These are phyloP conservation scores for Drosophila arawakana DNA, from an alignment of 1,140 invertebrate species.

Conservation along the genomic window DNA sequence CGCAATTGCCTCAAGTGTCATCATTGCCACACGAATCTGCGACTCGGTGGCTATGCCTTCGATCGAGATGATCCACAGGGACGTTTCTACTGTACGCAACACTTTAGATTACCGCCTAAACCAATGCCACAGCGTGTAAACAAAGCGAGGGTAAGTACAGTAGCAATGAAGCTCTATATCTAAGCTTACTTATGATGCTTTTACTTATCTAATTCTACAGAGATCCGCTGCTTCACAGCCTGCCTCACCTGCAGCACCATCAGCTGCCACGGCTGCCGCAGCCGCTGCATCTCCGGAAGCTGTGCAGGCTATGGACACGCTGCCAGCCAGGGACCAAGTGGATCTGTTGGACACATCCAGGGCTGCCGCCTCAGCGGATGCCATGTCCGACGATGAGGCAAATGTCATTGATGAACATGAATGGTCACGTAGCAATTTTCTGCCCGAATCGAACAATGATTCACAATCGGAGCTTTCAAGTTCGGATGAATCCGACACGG, in stretches of 20 bases:
- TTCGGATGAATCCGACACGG: conserved; percentile 74
- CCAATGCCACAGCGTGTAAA: conserved; percentile 69
- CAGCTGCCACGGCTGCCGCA: neutral
- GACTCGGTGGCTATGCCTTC: conserved; percentile 88
- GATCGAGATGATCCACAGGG: conserved; percentile 90
- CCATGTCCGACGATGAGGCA: conserved; percentile 89
- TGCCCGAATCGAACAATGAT: conserved; percentile 91
- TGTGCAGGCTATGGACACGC: conserved; percentile 59
- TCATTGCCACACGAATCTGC: conserved; percentile 84
- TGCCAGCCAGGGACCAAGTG: conserved; percentile 83
- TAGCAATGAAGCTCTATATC: neutral
- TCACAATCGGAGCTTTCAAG: conserved; percentile 86
- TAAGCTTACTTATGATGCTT: neutral
- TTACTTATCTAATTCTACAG: conserved; percentile 2
- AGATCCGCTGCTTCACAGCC: conserved; percentile 54
- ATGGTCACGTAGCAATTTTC: conserved; percentile 96
- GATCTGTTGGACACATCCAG: conserved; percentile 87
- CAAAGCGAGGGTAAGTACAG: conserved; percentile 60
- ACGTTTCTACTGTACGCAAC: conserved; percentile 93
- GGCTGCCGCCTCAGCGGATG: conserved; percentile 83
- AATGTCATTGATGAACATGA: conserved; percentile 94
- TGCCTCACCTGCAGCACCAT: conserved; percentile 29
- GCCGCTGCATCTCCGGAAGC: neutral
- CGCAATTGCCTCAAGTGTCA: conserved; percentile 91
- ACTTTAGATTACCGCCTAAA: conserved; percentile 88